Evolutionary conservation across 35 echinoderm and acorn worm genomes (phyloP), one percentile per base, ranked within the genome.

Genomic region (Stichopus chloronotus): DNA sequence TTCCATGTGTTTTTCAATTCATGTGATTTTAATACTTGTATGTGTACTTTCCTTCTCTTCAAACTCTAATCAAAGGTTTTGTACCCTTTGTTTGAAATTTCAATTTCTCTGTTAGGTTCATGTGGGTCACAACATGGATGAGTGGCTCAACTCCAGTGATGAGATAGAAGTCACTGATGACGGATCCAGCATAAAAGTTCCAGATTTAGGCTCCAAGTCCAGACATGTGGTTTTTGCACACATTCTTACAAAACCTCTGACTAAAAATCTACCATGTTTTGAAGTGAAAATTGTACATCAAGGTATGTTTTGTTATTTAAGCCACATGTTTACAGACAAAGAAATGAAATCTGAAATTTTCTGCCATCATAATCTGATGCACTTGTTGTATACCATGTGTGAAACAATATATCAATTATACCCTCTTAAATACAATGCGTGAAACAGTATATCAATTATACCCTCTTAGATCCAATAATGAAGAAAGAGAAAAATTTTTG

Each of bases 151-250:
- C 17, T 55, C 82, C 22, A 85, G 82, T 85, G 55, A 7, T 69
- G 93, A 90, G 23, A 55, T 81, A 78, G 87, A 58, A 30, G 61
- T 81, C 16, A 60, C 84, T 17, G 93, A 88, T 13, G 72, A 94
- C 68, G 87, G 87, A 58, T 76, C 87, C 23, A 87, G 94, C 53
- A 9, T 96, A 11, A 92, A 84, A 92, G 82, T 97, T 77, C 94
- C 87, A 79, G 96, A 97, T 91, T 84, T 97, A 23, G 65, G 57
- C 11, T 57, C 88, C 20, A 87, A 90, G 54, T 22, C 43, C 16
- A 80, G 90, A 25, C 96, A 97, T 57, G 71, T 93, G 30, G 96
- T 95, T 13, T 97, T 74, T 92, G 81, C 92, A 23, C 96, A 95
- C 19, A 72, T 72, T 13, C 59, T 24, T 43, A 25, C n/a, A n/a